Evolutionary conservation across 1,140 invertebrate genomes (phyloP).

Genomic region (Pissodes strobi): DNA sequence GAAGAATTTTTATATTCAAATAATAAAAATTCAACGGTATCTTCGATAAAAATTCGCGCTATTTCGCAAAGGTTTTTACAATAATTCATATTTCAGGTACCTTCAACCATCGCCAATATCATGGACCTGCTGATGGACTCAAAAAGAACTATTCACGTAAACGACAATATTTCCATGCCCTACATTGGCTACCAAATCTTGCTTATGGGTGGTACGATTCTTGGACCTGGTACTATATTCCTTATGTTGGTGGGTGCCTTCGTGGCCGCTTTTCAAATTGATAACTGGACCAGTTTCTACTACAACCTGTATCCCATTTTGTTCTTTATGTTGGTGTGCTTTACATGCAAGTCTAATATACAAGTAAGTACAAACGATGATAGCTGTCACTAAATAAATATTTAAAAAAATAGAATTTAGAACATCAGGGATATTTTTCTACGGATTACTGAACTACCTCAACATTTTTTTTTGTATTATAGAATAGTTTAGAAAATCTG

Average conservation of each 20-base stretch:
- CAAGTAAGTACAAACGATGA: slow-evolving; percentile 70
- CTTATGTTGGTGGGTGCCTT: slow-evolving; percentile 97
- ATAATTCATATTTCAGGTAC: slow-evolving; percentile 55
- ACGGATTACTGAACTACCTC: no score
- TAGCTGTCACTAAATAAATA: slow-evolving; percentile 22
- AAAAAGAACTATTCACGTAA: slow-evolving; percentile 91
- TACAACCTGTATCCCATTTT: slow-evolving; percentile 86
- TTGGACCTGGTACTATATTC: slow-evolving; percentile 92
- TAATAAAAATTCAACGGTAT: no score
- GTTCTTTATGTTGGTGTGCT: slow-evolving; percentile 90
- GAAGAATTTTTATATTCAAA: no score
- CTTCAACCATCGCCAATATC: slow-evolving; percentile 96
- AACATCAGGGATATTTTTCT: no score
- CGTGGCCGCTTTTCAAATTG: slow-evolving; percentile 86
- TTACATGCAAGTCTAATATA: slow-evolving; percentile 87
- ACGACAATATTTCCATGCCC: slow-evolving; percentile 90
- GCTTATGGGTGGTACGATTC: slow-evolving; percentile 88
- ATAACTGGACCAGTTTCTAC: slow-evolving; percentile 88
- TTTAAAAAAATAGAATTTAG: no score
- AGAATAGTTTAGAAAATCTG: no score
- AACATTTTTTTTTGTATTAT: no score
- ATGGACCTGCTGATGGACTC: slow-evolving; percentile 92
- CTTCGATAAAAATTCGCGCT: background rate
- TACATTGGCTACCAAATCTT: slow-evolving; percentile 87
- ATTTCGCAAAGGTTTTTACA: background rate